Base-by-base conservation (phyloP, 2,888 invertebrate species). In the Conistra vaccinii region DNA sequence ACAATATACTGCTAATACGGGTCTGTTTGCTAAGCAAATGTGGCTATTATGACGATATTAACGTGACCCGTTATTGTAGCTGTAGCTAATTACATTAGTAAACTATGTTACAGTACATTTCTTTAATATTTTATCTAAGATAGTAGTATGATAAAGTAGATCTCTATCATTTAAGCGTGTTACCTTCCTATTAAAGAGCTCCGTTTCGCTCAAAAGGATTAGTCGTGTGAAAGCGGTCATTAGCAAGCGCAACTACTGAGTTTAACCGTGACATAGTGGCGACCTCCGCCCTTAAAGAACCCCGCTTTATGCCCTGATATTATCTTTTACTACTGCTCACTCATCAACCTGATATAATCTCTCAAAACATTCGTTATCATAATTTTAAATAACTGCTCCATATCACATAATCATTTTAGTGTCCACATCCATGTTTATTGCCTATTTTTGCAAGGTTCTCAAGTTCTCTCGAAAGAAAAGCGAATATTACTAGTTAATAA, bases 401-500 rank as follows among this genome's bases (percentile, higher is more conserved):
- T 26, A 17, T 45, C 42, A 17, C 45, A 66, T 72, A 65, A 72
- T 61, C 0, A 53, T 61, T 68, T 65, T 58, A 17, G 26, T 55
- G 42, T 68, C 45, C 35, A 20, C 39, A 65, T 57, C 45, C 17
- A 32, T 68, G 63, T 70, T 65, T 57, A 58, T 62, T 61, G 9
- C 32, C 53, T 55, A 55, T 58, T 55, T 61, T 61, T 75, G 32
- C 61, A 20, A 35, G 20, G n/a, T 35, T 74, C 35, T 63, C 58
- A 57, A 63, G 42, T 70, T 67, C 17, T 45, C 42, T 60, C 17
- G 23, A 9, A 32, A 70, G 55, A 58, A 65, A 71, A 71, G 39
- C 61, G 61, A 80, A 86, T 86, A 78, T 82, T 65, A 42, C 51
- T 69, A 60, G 72, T 85, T 76, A 85, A 87, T 86, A 87, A 87